These are phyloP conservation scores for Atherinomorus stipes DNA, from an alignment of 2,113 vertebrate species.

Conservation along the genomic window DNA sequence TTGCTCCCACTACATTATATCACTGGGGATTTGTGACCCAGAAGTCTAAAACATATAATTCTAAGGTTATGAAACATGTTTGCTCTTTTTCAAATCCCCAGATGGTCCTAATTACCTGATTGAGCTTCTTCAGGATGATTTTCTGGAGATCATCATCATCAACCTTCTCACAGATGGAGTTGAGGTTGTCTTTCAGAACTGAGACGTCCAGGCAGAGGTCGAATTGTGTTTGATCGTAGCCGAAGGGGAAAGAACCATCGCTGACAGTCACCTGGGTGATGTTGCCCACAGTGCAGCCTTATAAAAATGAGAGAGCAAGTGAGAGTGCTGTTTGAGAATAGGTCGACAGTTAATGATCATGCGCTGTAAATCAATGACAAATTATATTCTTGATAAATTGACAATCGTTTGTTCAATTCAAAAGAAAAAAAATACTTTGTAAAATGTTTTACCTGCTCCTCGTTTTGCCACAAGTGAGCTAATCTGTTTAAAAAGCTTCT, in stretches of 20 bases:
- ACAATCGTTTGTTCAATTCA: no score
- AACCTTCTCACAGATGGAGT: constrained; percentile 65
- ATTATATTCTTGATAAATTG: no score
- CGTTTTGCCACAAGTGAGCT: background rate
- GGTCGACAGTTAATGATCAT: no score
- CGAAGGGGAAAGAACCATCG: constrained; percentile 68
- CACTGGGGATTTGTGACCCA: background rate
- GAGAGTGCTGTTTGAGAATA: background rate
- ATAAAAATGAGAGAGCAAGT: background rate
- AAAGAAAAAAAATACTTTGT: background rate
- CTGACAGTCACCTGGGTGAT: constrained; percentile 62
- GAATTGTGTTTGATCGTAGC: constrained; percentile 65
- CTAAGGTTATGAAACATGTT: background rate
- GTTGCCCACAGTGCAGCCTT: constrained; percentile 58
- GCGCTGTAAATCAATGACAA: no score
- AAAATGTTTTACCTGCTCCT: constrained; percentile 49
- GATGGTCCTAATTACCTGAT: constrained; percentile 55
- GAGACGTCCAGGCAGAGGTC: constrained; percentile 64
- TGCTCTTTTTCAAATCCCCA: background rate
- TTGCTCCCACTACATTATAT: no score
- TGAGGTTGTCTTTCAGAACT: constrained; percentile 63
- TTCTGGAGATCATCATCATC: constrained; percentile 50
- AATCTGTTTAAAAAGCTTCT: constrained; percentile 40
- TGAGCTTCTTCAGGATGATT: constrained; percentile 70
- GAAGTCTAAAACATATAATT: background rate